Percentiles rank a stretch among this genome's conserved stretches.
Evolutionary conservation across 2,797 vertebrate species (phyloP).

Genomic region (Ficedula albicollis): DNA sequence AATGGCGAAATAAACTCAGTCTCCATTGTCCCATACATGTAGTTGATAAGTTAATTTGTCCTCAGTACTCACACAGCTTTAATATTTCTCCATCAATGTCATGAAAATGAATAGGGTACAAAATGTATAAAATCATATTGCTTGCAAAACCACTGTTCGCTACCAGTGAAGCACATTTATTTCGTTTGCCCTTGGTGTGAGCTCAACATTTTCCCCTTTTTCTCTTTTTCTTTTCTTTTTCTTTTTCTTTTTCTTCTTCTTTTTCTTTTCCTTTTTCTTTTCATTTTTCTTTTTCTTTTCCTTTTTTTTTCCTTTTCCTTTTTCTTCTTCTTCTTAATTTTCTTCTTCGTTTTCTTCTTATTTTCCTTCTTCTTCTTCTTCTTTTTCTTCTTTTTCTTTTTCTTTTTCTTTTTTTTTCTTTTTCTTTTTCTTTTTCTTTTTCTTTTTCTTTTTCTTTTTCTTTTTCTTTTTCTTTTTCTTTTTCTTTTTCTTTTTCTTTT

Average conservation of each 20-base stretch:
- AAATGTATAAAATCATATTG: constrained; percentile 77
- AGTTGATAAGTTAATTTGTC: constrained; percentile 86
- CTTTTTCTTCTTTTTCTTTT: background rate
- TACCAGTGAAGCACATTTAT: constrained; percentile 80
- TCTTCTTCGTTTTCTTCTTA: background rate
- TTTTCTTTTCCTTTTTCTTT: background rate
- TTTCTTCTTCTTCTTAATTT: background rate
- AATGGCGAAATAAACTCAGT: constrained; percentile 81
- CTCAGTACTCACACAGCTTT: constrained; percentile 66
- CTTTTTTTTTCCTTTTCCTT: background rate
- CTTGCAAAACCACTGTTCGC: constrained; percentile 71
- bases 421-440: background rate
- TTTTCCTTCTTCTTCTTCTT: background rate
- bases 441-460: background rate
- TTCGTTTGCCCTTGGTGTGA: constrained; percentile 80
- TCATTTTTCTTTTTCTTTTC: too few relatives aligned
- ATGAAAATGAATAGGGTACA: constrained; percentile 83
- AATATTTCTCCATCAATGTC: constrained; percentile 76
- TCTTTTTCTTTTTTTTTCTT: background rate
- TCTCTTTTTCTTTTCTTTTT: rapidly evolving
- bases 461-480: background rate
- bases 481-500: rapidly evolving
- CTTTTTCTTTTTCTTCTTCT: rapidly evolving
- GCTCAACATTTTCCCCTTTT: constrained; percentile 69
- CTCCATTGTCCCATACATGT: constrained; percentile 70